Evolutionary conservation across 2,113 vertebrate species (phyloP).

Genomic region (Pitta sordida): DNA sequence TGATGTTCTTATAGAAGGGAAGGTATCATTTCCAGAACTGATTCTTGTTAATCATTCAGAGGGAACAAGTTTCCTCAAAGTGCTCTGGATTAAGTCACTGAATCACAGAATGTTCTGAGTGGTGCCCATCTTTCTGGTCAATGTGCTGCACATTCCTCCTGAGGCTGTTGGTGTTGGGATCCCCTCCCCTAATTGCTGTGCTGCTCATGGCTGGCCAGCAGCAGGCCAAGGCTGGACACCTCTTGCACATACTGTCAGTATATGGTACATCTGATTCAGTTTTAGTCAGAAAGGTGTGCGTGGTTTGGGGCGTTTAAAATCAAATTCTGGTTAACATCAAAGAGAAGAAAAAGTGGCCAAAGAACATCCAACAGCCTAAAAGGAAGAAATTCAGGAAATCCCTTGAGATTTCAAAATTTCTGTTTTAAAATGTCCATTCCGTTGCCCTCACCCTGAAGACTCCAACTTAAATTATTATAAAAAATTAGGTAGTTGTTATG

Average conservation of each 20-base stretch:
- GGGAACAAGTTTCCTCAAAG: neutral
- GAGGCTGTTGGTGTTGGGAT: neutral
- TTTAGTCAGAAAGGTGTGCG: neutral
- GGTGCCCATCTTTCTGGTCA: neutral
- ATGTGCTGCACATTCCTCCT: neutral
- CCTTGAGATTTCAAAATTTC: neutral
- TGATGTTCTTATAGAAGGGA: neutral
- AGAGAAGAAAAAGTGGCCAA: neutral
- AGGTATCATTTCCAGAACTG: neutral
- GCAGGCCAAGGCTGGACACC: neutral
- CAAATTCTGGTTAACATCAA: neutral
- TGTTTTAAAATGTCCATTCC: neutral
- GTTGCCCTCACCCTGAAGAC: neutral
- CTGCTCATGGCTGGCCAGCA: neutral
- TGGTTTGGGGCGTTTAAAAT: neutral
- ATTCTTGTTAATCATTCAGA: neutral
- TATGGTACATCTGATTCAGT: neutral
- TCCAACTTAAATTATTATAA: neutral
- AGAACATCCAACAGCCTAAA: neutral
- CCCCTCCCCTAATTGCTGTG: fast-evolving
- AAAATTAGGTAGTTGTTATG: neutral
- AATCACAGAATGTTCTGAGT: no score
- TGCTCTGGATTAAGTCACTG: neutral
- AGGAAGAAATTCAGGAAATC: neutral
- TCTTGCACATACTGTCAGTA: neutral